phyloP scores from a whole-genome alignment of 2,888 invertebrate genomes.

The Euphydryas editha region DNA sequence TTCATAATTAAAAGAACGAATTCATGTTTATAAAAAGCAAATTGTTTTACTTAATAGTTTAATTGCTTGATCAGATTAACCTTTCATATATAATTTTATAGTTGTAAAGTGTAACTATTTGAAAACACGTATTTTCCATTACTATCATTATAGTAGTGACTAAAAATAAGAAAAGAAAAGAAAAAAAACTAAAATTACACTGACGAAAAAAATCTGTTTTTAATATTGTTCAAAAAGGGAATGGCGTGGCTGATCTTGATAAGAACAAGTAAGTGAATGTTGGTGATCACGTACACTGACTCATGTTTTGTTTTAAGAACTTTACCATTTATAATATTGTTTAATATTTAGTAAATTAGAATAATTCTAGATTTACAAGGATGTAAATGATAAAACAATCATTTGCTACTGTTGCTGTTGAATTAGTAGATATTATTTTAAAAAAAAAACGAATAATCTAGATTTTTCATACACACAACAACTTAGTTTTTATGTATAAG shows the following conservation, averaged over 20 bases:
- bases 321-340: slow-evolving; percentile 23
- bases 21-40: no score
- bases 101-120: background rate
- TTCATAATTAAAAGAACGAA: no score
- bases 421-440: no score
- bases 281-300: slow-evolving; percentile 21
- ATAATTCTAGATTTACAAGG: background rate
- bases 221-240: slow-evolving; percentile 2
- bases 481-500: no score
- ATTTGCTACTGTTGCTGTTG: background rate
- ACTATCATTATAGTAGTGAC: background rate
- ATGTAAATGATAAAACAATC: background rate
- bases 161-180: background rate
- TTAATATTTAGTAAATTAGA: background rate
- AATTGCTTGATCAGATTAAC: no score
- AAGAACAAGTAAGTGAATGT: slow-evolving; percentile 26
- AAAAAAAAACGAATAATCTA: no score
- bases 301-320: slow-evolving; percentile 30
- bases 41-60: no score
- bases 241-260: slow-evolving; percentile 34
- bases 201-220: slow-evolving; percentile 9
- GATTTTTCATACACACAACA: no score
- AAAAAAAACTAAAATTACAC: background rate
- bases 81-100: background rate
- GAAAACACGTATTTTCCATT: background rate